Evolutionary conservation across 2,113 vertebrate species (phyloP), one percentile per base, ranked within the genome.

Genomic region (Burhinus bistriatus): DNA sequence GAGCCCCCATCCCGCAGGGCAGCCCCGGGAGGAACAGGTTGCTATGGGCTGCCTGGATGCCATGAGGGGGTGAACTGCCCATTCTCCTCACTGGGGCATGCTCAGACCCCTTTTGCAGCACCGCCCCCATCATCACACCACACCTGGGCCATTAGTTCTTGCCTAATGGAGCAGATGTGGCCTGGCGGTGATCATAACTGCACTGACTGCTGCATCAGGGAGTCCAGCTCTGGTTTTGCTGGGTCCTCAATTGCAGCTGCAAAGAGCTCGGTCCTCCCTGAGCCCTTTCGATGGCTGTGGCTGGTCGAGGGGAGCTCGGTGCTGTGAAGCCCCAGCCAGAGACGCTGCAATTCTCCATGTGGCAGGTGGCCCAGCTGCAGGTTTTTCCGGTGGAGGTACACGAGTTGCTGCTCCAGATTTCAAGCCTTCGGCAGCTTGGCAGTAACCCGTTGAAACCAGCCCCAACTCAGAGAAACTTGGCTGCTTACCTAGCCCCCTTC

Each of bases 381-480:
- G 29, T 73, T 29, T 78, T 82, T 61, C 21, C 0, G 0, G 40
- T 61, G 29, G 26, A 66, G 34, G 68, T 30, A 55, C 2, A 0
- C 15, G 34, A 57, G 38, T 65, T 83, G 47, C 45, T 83, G 66
- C 45, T 88, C 26, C 51, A 34, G 19, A 45, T 57, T 78, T 73
- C 61, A 85, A 47, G 36, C 44, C 32, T 83, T 51, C 42, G 65
- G 27, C n/a, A 65, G 22, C 22, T 80, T 73, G 42, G 47, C 29
- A 61, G 26, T 51, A 44, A 17, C 62, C 52, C 22, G 16, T 4
- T 23, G 13, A 88, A 90, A 83, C 69, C 29, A 30, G 44, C 49
- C 15, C 32, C 65, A 42, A 47, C 17, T 22, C 77, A 81, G 20
- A 23, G 65, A 93, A 7, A 66, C 17, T 38, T 70, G 38, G 26